Base-by-base conservation (phyloP, 2,797 vertebrate genomes). In the Loriculus beryllinus region DNA sequence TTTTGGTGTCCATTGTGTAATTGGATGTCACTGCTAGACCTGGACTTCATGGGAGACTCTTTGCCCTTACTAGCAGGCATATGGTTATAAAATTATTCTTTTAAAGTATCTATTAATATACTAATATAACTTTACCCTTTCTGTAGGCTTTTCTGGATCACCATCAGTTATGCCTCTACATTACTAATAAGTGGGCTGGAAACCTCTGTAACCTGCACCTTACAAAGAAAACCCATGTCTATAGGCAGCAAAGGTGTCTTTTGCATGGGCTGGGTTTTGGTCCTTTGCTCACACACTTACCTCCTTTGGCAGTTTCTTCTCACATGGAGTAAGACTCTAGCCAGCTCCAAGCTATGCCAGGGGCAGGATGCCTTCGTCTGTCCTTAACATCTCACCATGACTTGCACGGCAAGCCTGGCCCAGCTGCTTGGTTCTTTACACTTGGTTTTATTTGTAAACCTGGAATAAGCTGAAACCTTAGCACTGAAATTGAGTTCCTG, bases 21-120 rank as follows among this genome's bases (percentile, higher is more conserved):
- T 0, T 29, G 57, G 47, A 28, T 26, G 31, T 14, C 0, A 0
- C 4, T 3, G 6, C 22, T 42, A 25, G 25, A 51, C 14, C 3
- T 3, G 9, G n/a, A 22, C 17, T 13, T 72, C 15, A 2, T 7
- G 20, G 78, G 31, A 62, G 6, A 20, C 14, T 31, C 62, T 47
- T 17, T 19, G 42, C 33, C 21, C 2, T 48, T 51, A 8, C 45
- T 23, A 67, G 33, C 19, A 63, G 51, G 25, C 1, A 47, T 33
- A 29, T 18, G 14, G 6, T 14, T 74, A 16, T 48, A 4, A 43
- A n/a, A 28, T 20, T 39, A 25, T 19, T 7, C 1, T 43, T 49
- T 57, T 4, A 0, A 18, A 63, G 22, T n/a, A 8, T 54, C 11
- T 76, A 40, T 67, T 49, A 33, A 1, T 87, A 35, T 37, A 25